These are phyloP conservation scores for Lordiphosa stackelbergi DNA, from an alignment of 1,140 invertebrate genomes.

Conservation along the genomic window DNA sequence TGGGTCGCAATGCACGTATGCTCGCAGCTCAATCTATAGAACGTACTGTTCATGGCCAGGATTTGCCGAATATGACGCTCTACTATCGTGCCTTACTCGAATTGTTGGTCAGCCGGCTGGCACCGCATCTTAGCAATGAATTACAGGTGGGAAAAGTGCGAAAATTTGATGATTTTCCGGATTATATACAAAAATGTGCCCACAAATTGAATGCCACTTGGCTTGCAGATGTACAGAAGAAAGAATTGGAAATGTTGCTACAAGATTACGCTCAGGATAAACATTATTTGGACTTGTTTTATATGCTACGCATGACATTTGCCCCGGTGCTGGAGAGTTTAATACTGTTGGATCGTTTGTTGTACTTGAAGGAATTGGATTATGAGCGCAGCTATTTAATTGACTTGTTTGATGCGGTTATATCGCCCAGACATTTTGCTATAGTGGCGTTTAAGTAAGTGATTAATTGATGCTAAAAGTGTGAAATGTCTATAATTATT, in stretches of 20 bases:
- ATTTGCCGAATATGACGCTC: slow-evolving; percentile 81
- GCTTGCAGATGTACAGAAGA: slow-evolving; percentile 33
- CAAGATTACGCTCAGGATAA: slow-evolving; percentile 77
- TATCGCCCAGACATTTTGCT: slow-evolving; percentile 87
- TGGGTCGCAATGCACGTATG: slow-evolving; percentile 90
- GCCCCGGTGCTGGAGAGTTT: slow-evolving; percentile 91
- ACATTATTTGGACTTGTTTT: slow-evolving; percentile 87
- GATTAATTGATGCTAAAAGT: not conserved
- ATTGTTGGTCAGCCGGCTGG: slow-evolving; percentile 78
- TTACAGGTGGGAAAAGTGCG: slow-evolving; percentile 71
- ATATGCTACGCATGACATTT: slow-evolving; percentile 87
- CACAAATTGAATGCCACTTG: slow-evolving; percentile 44
- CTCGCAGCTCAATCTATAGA: slow-evolving; percentile 87
- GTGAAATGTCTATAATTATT: not conserved
- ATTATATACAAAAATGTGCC: slow-evolving; percentile 82
- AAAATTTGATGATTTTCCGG: slow-evolving; percentile 80
- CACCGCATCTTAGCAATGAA: slow-evolving; percentile 48
- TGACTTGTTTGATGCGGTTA: slow-evolving; percentile 85
- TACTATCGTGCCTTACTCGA: slow-evolving; percentile 87
- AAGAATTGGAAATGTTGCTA: slow-evolving; percentile 78
- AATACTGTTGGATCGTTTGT: slow-evolving; percentile 89
- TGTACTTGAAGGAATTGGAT: slow-evolving; percentile 86
- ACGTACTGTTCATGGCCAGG: slow-evolving; percentile 80
- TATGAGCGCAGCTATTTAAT: slow-evolving; percentile 82
- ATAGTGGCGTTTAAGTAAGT: slow-evolving; percentile 79